Base-by-base conservation (phyloP, 2,797 vertebrate species). In the Nannoperca obscura region DNA sequence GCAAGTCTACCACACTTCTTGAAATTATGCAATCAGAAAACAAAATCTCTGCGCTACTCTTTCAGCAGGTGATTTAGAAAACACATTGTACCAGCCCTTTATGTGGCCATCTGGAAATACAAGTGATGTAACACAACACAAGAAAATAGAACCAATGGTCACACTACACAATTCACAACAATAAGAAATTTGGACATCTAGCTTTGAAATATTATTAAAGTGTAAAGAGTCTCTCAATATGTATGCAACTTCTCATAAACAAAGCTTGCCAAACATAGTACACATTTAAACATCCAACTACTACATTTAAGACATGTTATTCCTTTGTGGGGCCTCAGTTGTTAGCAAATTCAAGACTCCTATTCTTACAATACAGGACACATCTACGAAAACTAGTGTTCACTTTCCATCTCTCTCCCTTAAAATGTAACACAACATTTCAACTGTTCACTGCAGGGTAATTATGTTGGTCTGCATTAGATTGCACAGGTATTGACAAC, bases 11-110 rank as follows among this genome's bases (percentile, higher is more conserved):
- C 1, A 32, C 65, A 70, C 38, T 64, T 70, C 13, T 67, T 38
- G 27, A 77, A 62, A 57, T 50, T 46, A 81, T 66, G 47, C 46
- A 74, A 81, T 78, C 38, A 71, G 46, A 80, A 84, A 32, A 79
- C 20, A 74, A 81, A 79, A 57, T 65, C 44, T 54, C 8, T 7
- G 11, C 55, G 58, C 67, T 27, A 52, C 54, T 47, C 65, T 57
- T 66, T 76, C 34, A 85, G 63, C 61, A 78, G 17, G 20, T 72
- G 49, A 82, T 80, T 63, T 55, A 69, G 42, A 54, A 54, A 77
- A 88, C 80, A 69, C 67, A 72, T 30, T 81, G 78, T 81, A 70
- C 76, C 2, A 11, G 65, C 30, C 20, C 11, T 14, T 52, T 50
- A 30, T 72, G 36, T 34, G 53, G 13, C 72, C 69, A 69, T 69